Conservation (phyloP, 2,113 vertebrate genomes). For the Trinectes maculatus region DNA sequence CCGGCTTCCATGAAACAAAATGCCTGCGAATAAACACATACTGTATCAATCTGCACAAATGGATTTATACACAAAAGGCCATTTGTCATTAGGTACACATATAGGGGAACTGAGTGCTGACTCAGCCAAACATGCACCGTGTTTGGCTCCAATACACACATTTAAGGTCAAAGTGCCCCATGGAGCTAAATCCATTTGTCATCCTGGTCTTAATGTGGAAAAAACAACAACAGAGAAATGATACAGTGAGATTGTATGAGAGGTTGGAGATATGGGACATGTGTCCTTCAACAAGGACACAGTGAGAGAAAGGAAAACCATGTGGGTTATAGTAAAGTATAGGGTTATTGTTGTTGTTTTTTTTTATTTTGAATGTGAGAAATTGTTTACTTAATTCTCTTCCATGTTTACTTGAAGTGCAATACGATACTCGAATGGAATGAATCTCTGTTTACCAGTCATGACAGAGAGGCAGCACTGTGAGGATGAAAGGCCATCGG, state of each 20-base stretch:
- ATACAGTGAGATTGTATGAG: slow-evolving; percentile 38
- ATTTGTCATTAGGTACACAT: slow-evolving; percentile 21
- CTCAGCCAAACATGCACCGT: slow-evolving; percentile 31
- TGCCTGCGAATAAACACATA: slow-evolving; percentile 1
- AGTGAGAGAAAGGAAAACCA: neutral
- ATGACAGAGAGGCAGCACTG: slow-evolving; percentile 19
- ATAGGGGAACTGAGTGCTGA: slow-evolving; percentile 25
- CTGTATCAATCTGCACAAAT: no score
- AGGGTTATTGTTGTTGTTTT: neutral
- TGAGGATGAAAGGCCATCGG: slow-evolving; percentile 46
- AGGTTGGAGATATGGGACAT: slow-evolving; percentile 38
- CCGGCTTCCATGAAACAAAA: neutral
- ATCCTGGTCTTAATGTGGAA: slow-evolving; percentile 56
- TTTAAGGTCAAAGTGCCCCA: slow-evolving; percentile 28
- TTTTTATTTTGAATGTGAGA: neutral
- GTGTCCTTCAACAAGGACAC: slow-evolving; percentile 50
- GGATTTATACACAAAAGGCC: neutral
- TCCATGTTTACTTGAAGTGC: slow-evolving; percentile 26
- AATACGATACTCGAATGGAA: neutral
- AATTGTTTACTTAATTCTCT: no score
- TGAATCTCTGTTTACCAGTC: slow-evolving; percentile 25
- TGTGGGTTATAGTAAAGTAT: neutral
- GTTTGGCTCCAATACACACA: slow-evolving; percentile 61
- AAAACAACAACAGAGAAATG: slow-evolving; percentile 49
- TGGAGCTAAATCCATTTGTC: slow-evolving; percentile 43